These are phyloP conservation scores for Tautogolabrus adspersus DNA, from an alignment of 2,113 vertebrate species.

Conservation along the genomic window DNA sequence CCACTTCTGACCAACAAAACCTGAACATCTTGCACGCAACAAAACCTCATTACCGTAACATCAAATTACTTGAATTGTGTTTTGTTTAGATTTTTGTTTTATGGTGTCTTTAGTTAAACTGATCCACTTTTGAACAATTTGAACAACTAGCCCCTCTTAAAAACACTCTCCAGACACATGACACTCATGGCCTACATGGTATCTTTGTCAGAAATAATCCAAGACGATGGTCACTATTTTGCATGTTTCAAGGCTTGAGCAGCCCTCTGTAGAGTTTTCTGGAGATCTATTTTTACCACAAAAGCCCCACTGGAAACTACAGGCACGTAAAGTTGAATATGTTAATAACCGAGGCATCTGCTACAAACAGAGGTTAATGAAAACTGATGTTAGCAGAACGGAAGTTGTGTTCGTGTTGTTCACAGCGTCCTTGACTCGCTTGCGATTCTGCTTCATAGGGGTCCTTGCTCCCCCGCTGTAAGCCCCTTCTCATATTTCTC, in stretches of 20 bases:
- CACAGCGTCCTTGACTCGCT: slow-evolving; percentile 26
- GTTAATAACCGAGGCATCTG: not conserved
- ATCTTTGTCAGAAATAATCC: slow-evolving; percentile 35
- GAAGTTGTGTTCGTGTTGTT: slow-evolving; percentile 23
- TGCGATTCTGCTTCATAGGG: slow-evolving; percentile 23
- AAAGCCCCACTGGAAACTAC: not conserved
- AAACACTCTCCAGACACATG: slow-evolving; percentile 17
- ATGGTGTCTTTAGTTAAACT: not conserved
- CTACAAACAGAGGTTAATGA: not conserved
- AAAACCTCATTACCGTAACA: not conserved
- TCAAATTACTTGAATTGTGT: not conserved
- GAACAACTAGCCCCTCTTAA: not conserved
- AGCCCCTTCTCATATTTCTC: slow-evolving; percentile 55
- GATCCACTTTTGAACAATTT: not conserved
- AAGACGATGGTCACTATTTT: not conserved
- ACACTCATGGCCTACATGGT: slow-evolving; percentile 12
- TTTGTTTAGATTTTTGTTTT: no score
- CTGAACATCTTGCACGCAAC: not conserved
- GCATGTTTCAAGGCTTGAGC: not conserved
- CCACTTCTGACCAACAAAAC: not conserved
- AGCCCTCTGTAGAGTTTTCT: not conserved
- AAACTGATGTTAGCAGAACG: not conserved
- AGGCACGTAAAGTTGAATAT: not conserved
- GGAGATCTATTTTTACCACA: slow-evolving; percentile 1
- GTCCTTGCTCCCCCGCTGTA: slow-evolving; percentile 24